Percentiles rank a stretch among this genome's conserved stretches.
phyloP scores from a whole-genome alignment of 2,113 vertebrate species.

The Neofelis nebulosa region DNA sequence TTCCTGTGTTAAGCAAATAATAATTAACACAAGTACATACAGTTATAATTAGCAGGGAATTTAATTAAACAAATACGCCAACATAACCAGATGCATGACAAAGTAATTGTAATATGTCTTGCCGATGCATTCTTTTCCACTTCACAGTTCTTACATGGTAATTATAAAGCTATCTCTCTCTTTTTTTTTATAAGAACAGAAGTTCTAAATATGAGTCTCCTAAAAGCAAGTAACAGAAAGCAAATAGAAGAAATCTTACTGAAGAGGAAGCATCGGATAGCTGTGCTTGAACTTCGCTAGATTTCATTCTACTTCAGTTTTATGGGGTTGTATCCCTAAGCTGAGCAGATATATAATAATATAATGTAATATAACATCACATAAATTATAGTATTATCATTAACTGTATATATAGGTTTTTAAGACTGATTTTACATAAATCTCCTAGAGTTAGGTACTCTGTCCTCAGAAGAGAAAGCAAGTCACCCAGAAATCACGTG shows the following conservation, averaged over 20 bases:
- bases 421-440: constrained; percentile 26
- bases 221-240: neutral
- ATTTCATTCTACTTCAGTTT: neutral
- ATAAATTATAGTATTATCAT: too few species aligned
- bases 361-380: too few species aligned
- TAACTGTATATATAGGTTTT: neutral
- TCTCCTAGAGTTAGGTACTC: neutral
- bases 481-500: neutral
- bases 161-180: constrained; percentile 64
- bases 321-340: neutral
- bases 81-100: constrained; percentile 83
- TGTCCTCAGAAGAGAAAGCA: neutral
- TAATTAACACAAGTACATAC: constrained; percentile 87
- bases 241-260: neutral
- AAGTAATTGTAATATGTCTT: constrained; percentile 81
- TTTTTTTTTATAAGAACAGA: neutral
- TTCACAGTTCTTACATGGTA: constrained; percentile 72
- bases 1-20: constrained; percentile 87
- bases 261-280: neutral
- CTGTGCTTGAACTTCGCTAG: neutral
- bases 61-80: constrained; percentile 88
- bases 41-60: constrained; percentile 86
- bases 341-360: neutral
- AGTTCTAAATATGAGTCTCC: constrained; percentile 35
- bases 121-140: constrained; percentile 63